Evolutionary conservation across 2,113 vertebrate species (phyloP).

Genomic region (Rynchops niger): DNA sequence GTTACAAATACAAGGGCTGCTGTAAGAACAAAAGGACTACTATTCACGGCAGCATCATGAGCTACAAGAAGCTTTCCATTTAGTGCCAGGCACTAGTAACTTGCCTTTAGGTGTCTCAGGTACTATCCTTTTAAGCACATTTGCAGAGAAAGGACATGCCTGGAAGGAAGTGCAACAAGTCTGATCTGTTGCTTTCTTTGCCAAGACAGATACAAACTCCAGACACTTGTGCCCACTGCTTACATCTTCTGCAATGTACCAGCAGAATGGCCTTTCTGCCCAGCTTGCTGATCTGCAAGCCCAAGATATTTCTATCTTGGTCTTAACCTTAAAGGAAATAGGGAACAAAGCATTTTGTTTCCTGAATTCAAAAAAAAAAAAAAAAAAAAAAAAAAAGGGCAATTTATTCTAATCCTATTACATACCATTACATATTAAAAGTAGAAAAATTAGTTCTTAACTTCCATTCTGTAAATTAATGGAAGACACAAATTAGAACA

Average conservation of each 20-base stretch:
- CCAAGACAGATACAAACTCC: background rate
- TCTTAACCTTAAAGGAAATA: background rate
- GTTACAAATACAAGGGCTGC: background rate
- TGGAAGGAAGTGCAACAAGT: background rate
- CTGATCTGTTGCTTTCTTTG: background rate
- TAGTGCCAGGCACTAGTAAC: background rate
- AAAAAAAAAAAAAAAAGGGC: background rate
- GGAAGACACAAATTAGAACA: background rate
- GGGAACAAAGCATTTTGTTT: background rate
- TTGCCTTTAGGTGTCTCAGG: background rate
- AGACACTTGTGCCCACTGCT: background rate
- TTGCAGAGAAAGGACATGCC: background rate
- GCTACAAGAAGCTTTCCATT: background rate
- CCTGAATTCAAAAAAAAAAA: background rate
- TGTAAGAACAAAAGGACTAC: background rate
- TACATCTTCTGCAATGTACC: background rate
- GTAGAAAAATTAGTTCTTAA: background rate
- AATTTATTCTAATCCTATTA: background rate
- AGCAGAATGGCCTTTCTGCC: background rate
- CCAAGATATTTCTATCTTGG: background rate
- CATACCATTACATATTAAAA: background rate
- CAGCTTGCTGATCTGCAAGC: background rate
- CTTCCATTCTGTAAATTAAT: background rate
- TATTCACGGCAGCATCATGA: background rate
- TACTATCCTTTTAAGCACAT: background rate